A percentile compares a stretch with the other conserved stretches of the same genome.
phyloP scores from a whole-genome alignment of 2,113 vertebrate genomes.

The Calcarius ornatus region DNA sequence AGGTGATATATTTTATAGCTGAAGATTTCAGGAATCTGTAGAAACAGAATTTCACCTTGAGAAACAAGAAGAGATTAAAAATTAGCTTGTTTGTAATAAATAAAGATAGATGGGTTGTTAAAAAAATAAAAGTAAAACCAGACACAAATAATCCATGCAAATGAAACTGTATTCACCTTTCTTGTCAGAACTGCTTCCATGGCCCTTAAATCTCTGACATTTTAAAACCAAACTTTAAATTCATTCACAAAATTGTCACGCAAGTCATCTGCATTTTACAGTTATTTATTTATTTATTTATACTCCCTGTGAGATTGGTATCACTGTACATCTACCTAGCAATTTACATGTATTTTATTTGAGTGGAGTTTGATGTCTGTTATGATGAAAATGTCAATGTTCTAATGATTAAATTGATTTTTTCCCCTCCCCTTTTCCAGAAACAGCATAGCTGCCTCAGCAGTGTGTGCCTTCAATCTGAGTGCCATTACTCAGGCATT shows the following conservation, averaged over 20 bases:
- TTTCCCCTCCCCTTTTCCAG: conserved; percentile 69
- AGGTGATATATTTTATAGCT: not conserved
- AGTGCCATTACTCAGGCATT: conserved; percentile 96
- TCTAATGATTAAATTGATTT: conserved; percentile 64
- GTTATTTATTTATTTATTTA: conserved; percentile 31
- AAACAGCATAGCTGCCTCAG: conserved; percentile 96
- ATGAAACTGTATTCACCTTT: conserved; percentile 49
- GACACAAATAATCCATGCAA: conserved; percentile 40
- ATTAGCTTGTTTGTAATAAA: conserved; percentile 3
- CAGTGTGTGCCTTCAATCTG: conserved; percentile 97
- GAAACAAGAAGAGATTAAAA: conserved; percentile 27
- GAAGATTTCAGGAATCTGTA: not conserved
- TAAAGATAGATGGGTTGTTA: not conserved
- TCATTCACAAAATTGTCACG: not conserved
- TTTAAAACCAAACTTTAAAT: conserved; percentile 22
- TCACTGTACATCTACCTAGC: not conserved
- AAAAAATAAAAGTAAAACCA: conserved; percentile 11
- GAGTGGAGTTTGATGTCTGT: conserved; percentile 36
- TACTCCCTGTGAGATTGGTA: not conserved
- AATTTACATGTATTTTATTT: conserved; percentile 55
- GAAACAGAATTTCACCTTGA: conserved; percentile 47
- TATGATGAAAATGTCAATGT: conserved; percentile 60
- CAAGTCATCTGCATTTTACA: not conserved
- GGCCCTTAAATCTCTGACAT: conserved; percentile 37
- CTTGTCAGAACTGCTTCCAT: conserved; percentile 24